phyloP scores from a whole-genome alignment of 2,888 invertebrate genomes.

The Ormyrus rosae region DNA sequence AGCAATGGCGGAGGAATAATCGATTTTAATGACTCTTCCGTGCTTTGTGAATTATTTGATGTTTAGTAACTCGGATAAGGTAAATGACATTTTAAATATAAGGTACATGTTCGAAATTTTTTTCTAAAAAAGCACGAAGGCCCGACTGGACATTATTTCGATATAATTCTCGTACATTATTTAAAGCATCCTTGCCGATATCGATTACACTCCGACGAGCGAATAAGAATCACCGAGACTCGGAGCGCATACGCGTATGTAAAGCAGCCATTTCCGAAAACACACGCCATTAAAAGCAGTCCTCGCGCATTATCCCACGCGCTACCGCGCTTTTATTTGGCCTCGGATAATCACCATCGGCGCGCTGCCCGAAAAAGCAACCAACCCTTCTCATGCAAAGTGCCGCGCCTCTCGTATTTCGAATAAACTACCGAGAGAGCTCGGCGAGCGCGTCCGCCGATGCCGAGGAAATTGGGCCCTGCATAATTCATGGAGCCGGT shows the following conservation, averaged over 20 bases:
- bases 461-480: slow-evolving; percentile 63
- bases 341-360: slow-evolving; percentile 14
- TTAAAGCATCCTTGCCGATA: no score
- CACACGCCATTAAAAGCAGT: slow-evolving; percentile 7
- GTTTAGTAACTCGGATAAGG: not conserved
- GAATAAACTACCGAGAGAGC: slow-evolving; percentile 30
- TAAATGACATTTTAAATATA: not conserved
- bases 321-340: slow-evolving; percentile 23
- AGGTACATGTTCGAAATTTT: not conserved
- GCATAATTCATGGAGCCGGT: slow-evolving; percentile 69
- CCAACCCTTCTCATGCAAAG: not conserved
- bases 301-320: slow-evolving; percentile 21
- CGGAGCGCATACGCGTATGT: not conserved
- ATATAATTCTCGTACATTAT: not conserved
- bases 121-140: no score
- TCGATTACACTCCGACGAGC: not conserved
- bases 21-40: no score
- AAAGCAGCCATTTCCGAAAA: slow-evolving; percentile 36
- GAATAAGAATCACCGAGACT: not conserved
- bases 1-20: no score
- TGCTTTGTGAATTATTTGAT: not conserved
- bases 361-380: not conserved
- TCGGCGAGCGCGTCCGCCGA: not conserved
- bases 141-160: not conserved
- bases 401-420: not conserved